Conservation (phyloP, 2,888 invertebrate genomes). For the Eilema sororculum region DNA sequence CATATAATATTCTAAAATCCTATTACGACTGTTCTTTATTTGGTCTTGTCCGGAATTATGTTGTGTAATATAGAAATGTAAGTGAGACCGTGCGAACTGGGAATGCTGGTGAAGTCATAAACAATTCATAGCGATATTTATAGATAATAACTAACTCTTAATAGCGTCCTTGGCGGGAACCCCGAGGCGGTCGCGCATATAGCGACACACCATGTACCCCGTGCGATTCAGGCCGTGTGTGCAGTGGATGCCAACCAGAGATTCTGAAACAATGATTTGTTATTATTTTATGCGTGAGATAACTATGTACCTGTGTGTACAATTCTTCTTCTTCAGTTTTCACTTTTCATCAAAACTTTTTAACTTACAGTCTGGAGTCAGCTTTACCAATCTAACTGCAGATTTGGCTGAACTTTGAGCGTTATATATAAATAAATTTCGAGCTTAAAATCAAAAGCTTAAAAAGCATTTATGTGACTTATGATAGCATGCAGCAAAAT, state of each 20-base stretch:
- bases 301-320: neutral
- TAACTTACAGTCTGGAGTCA: too few species aligned
- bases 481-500: too few species aligned
- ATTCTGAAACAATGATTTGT: constrained; percentile 84
- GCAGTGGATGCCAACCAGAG: constrained; percentile 92
- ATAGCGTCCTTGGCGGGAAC: constrained; percentile 87
- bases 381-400: too few species aligned
- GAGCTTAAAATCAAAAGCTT: too few species aligned
- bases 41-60: neutral
- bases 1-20: neutral
- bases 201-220: constrained; percentile 92
- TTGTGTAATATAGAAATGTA: constrained; percentile 17
- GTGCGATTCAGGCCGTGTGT: constrained; percentile 94
- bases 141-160: constrained; percentile 80
- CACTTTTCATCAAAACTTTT: too few species aligned
- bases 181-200: constrained; percentile 89
- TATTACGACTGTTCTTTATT: neutral
- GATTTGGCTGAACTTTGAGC: too few species aligned
- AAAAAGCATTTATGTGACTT: too few species aligned
- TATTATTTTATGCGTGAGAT: neutral
- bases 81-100: constrained; percentile 39
- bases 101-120: constrained; percentile 43
- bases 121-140: constrained; percentile 43
- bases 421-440: too few species aligned
- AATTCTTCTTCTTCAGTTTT: too few species aligned